Evolutionary conservation across 2,113 vertebrate genomes (phyloP).

Genomic region (Eidolon helvum): DNA sequence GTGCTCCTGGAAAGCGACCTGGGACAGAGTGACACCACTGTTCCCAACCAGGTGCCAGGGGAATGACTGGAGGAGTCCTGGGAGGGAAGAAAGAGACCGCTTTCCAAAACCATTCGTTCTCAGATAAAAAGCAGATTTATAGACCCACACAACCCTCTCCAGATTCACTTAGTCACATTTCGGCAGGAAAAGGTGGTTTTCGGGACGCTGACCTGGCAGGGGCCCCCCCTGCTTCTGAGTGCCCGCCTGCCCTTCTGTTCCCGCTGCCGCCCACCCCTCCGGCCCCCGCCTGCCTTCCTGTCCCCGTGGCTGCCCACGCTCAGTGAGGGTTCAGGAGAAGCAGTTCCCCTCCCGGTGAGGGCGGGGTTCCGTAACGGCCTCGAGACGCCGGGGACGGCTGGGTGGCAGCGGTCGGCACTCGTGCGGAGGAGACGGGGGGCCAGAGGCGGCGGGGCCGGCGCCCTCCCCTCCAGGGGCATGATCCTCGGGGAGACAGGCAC

Average conservation of each 20-base stretch:
- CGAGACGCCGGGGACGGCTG: fast-evolving
- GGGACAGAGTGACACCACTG: background rate
- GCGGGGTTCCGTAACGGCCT: background rate
- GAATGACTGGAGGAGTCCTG: conserved; percentile 28
- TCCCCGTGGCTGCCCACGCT: background rate
- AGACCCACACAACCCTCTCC: conserved; percentile 58
- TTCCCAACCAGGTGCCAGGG: background rate
- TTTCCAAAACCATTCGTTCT: conserved; percentile 49
- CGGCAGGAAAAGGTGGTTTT: conserved; percentile 23
- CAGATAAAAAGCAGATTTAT: conserved; percentile 74
- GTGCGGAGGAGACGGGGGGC: background rate
- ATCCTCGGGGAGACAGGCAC: conserved; percentile 46
- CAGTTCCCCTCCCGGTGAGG: background rate
- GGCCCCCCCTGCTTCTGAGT: too few relatives aligned
- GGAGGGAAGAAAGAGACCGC: conserved; percentile 60
- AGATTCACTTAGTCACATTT: background rate
- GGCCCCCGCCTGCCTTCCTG: background rate
- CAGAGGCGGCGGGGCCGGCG: background rate
- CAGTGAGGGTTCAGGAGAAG: background rate
- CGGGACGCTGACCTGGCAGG: background rate
- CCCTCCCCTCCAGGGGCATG: conserved; percentile 37
- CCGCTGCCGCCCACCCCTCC: background rate
- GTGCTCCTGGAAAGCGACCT: background rate
- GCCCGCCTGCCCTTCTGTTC: background rate
- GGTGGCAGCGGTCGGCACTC: fast-evolving